These are phyloP conservation scores for Tridacna gigas DNA, from an alignment of 2,888 invertebrate species.

Conservation along the genomic window DNA sequence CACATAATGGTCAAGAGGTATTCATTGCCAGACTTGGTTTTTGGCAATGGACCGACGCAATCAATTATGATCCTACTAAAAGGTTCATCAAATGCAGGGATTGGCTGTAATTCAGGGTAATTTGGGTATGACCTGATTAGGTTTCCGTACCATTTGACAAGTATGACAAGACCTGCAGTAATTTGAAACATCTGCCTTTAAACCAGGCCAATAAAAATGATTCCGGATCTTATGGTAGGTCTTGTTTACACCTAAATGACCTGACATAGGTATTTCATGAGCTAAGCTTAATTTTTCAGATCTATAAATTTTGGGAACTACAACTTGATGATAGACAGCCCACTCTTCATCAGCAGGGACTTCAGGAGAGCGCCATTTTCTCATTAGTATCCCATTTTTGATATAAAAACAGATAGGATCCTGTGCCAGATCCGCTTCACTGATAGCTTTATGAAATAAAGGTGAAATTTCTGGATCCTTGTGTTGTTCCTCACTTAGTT, in stretches of 20 bases:
- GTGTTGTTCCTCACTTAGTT: conserved; percentile 51
- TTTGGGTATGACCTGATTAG: conserved; percentile 48
- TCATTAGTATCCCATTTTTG: conserved; percentile 52
- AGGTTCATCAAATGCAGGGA: too few relatives aligned
- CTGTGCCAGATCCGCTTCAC: conserved; percentile 32
- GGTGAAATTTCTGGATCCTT: conserved; percentile 49
- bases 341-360: conserved; percentile 50
- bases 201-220: conserved; percentile 53
- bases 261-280: conserved; percentile 56
- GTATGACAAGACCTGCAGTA: conserved; percentile 45
- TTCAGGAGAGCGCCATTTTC: conserved; percentile 57
- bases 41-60: too few relatives aligned
- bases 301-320: conserved; percentile 44
- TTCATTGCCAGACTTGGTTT: too few relatives aligned
- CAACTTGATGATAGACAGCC: conserved; percentile 49
- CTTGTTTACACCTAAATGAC: conserved; percentile 57
- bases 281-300: conserved; percentile 41
- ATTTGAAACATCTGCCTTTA: conserved; percentile 39
- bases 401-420: conserved; percentile 47
- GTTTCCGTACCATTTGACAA: conserved; percentile 57
- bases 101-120: too few relatives aligned
- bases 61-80: too few relatives aligned
- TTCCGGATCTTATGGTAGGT: conserved; percentile 44
- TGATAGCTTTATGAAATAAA: conserved; percentile 39
- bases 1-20: too few relatives aligned